Conservation (phyloP, 2,888 invertebrate genomes). For the Cheilosia vernalis region DNA sequence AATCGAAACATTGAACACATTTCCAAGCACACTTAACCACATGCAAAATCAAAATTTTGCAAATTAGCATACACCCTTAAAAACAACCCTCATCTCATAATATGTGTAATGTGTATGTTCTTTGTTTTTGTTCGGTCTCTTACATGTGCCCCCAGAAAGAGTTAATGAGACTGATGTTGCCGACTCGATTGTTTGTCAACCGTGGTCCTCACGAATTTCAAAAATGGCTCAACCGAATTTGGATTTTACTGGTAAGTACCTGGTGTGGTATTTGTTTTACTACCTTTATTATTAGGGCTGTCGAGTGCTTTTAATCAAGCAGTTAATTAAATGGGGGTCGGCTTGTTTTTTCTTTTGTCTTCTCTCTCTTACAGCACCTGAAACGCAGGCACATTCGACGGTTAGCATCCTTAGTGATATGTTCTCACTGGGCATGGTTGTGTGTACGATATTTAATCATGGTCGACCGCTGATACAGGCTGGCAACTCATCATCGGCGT, state of each 20-base stretch:
- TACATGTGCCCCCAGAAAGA: constrained; percentile 85
- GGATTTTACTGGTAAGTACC: constrained; percentile 91
- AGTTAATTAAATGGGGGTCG: constrained; percentile 34
- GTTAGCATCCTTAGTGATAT: constrained; percentile 96
- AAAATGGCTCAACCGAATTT: constrained; percentile 97
- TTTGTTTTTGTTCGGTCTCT: not conserved
- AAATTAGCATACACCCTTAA: constrained; percentile 3
- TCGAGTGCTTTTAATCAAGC: constrained; percentile 17
- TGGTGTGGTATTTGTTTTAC: constrained; percentile 9
- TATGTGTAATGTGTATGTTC: not conserved
- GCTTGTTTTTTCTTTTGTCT: not conserved
- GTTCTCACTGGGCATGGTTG: constrained; percentile 97
- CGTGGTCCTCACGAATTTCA: constrained; percentile 95
- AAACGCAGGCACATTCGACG: constrained; percentile 92
- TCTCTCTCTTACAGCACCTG: constrained; percentile 89
- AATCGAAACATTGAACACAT: constrained; percentile 3
- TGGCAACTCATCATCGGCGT: constrained; percentile 93
- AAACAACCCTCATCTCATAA: constrained; percentile 2
- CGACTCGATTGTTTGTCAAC: constrained; percentile 90
- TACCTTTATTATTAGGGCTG: not conserved
- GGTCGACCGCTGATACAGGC: constrained; percentile 95
- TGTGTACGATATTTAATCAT: constrained; percentile 95
- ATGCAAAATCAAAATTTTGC: not conserved
- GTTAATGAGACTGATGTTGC: constrained; percentile 88
- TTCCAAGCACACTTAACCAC: not conserved